Evolutionary conservation across 2,113 vertebrate species (phyloP), one percentile per base, ranked within the genome.

Genomic region (Zosterops pallidus): DNA sequence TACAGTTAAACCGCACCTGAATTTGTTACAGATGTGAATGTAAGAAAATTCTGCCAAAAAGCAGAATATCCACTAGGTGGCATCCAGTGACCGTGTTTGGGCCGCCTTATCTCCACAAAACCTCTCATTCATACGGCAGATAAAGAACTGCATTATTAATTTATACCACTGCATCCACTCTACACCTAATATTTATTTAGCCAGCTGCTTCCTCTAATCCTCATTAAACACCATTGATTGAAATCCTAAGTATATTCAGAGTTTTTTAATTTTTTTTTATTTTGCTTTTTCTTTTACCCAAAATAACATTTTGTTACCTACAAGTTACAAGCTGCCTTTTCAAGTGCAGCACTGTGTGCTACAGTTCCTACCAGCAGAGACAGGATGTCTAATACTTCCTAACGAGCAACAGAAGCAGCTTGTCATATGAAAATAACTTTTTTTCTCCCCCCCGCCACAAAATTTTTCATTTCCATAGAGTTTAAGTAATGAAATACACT

Each of bases 81-180:
- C 98, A 97, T 3, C 65, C 72, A 95, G 92, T 52, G 91, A 97
- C 97, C 86, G 10, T 1, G 20, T 80, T 95, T 97, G 83, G 89
- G 90, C 50, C 12, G 29, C 41, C 86, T 83, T 91, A 95, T 82
- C 63, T 1, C 72, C 83, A 98, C 98, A 98, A 94, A 97, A 97
- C 91, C 91, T 92, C 83, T 87, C 96, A 97, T 98, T 98, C 98
- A 98, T 92, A 77, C 57, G 68, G 95, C 92, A 98, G 98, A 99
- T 97, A 98, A 98, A 98, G 98, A 97, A 47, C 91, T 72, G 94
- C 94, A 98, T 98, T 98, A 98, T 98, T 98, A 98, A 98, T 98
- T 98, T 98, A 98, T 97, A 97, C 95, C 93, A 92, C 96, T 83
- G 94, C 88, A 95, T 97, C 97, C 93, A 96, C 96, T 97, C 97